These are phyloP conservation scores for Dasypogon diadema DNA, from an alignment of 2,888 invertebrate species.

Conservation along the genomic window DNA sequence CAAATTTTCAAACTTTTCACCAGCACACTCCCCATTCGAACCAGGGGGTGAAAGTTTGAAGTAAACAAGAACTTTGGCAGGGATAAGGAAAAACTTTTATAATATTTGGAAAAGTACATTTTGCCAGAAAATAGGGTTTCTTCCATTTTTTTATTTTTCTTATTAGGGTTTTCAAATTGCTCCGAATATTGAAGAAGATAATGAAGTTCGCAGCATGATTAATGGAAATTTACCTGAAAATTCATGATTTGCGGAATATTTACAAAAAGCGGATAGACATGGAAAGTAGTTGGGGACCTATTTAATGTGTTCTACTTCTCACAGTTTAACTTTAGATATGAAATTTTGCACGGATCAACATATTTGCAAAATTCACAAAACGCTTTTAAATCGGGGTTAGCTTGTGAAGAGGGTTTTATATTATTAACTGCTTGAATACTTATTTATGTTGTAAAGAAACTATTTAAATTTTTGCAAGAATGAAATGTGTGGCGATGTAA, in stretches of 20 bases:
- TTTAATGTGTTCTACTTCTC: no score
- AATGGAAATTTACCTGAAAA: constrained; percentile 48
- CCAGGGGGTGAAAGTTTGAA: constrained; percentile 39
- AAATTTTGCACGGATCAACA: no score
- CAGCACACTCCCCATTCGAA: background rate
- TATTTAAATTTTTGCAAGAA: no score
- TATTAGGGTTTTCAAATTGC: constrained; percentile 33
- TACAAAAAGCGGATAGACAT: background rate
- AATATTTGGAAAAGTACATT: constrained; percentile 53
- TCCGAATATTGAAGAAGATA: constrained; percentile 11
- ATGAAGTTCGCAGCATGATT: constrained; percentile 49
- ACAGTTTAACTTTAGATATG: no score
- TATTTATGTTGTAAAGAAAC: no score
- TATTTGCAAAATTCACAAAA: no score
- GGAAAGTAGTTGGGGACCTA: no score
- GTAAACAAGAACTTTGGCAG: constrained; percentile 18
- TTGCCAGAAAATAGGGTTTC: constrained; percentile 50
- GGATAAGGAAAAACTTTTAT: constrained; percentile 51
- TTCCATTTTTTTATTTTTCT: constrained; percentile 24
- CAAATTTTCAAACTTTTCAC: constrained; percentile 34
- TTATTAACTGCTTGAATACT: no score
- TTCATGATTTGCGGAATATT: constrained; percentile 21
- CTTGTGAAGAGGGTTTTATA: no score
- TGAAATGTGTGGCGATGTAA: no score
- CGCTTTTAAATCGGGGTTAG: no score